Evolutionary conservation across 2,113 vertebrate genomes (phyloP).

Genomic region (Elephas maximus): DNA sequence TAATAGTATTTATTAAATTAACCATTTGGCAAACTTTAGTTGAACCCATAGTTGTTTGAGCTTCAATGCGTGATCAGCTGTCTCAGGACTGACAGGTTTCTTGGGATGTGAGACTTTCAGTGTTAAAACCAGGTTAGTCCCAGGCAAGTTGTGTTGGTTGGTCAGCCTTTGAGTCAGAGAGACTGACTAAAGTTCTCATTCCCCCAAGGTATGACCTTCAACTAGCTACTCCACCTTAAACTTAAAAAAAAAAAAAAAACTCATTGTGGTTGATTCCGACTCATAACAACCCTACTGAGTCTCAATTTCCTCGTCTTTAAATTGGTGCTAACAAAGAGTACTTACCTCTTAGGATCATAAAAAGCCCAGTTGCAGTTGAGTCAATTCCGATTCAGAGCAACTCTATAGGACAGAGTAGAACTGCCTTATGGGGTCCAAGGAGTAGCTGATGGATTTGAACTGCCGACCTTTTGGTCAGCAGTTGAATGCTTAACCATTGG

Average conservation of each 20-base stretch:
- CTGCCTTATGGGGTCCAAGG: no score
- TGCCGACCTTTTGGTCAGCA: no score
- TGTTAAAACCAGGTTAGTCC: not conserved
- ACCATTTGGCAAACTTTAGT: not conserved
- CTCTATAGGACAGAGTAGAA: no score
- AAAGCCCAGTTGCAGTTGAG: no score
- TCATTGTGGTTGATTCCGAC: no score
- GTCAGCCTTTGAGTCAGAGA: not conserved
- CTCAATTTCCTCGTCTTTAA: not conserved
- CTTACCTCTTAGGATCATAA: not conserved
- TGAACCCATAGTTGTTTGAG: not conserved
- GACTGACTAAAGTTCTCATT: not conserved
- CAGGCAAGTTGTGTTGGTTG: not conserved
- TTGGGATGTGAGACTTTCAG: not conserved
- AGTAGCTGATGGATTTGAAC: no score
- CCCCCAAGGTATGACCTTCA: not conserved
- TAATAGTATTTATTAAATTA: slow-evolving; percentile 10
- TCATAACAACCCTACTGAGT: not conserved
- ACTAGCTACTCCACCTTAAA: no score
- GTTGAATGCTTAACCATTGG: no score
- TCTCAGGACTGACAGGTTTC: not conserved
- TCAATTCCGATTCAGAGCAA: no score
- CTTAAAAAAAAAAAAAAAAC: no score
- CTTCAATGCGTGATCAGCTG: not conserved
- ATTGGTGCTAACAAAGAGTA: no score